Conservation (phyloP, 2,888 invertebrate species). For the Callyntrura sp. region DNA sequence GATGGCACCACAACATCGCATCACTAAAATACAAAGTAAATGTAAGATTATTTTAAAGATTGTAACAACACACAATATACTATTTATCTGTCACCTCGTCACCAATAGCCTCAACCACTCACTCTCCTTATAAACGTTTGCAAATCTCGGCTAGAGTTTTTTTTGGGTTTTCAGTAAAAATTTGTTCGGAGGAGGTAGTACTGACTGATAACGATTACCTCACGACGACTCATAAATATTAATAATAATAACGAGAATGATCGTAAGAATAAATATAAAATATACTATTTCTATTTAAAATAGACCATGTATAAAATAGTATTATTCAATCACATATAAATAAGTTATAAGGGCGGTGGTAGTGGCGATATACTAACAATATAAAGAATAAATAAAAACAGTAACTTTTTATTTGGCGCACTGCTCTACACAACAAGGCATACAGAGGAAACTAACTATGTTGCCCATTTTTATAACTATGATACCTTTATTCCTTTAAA, state of each 20-base stretch:
- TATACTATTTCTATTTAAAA: constrained; percentile 28
- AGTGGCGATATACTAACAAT: background rate
- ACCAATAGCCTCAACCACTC: background rate
- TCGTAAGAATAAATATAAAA: constrained; percentile 17
- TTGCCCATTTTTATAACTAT: too few relatives aligned
- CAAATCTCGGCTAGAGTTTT: background rate
- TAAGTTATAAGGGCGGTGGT: background rate
- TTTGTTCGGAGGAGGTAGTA: background rate
- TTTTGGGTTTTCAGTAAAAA: background rate
- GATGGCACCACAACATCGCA: too few relatives aligned
- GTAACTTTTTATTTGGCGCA: background rate
- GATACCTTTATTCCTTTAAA: too few relatives aligned
- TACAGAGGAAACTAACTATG: too few relatives aligned
- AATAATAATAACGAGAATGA: background rate
- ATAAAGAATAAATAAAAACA: background rate
- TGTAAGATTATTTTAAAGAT: too few relatives aligned
- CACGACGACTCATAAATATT: too few relatives aligned
- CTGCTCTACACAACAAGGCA: background rate
- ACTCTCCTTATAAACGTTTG: background rate
- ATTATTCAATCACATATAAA: constrained; percentile 41
- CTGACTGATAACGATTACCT: too few relatives aligned
- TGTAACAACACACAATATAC: too few relatives aligned
- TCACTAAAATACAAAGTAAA: too few relatives aligned
- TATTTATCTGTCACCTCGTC: too few relatives aligned
- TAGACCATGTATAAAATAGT: constrained; percentile 19